Conservation (phyloP, 2,888 invertebrate species). For the Hylaea fasciaria region DNA sequence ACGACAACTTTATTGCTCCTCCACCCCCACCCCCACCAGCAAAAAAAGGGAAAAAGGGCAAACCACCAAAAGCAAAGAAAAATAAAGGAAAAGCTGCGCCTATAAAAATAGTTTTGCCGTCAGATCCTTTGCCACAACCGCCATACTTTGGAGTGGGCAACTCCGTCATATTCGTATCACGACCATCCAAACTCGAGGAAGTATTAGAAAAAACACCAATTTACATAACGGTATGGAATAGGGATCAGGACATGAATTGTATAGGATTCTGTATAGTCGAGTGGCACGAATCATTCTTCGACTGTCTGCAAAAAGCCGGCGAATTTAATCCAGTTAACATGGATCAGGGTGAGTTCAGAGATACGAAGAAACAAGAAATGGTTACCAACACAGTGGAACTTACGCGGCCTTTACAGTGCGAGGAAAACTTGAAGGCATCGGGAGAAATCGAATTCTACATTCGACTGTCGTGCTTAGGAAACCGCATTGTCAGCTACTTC, state of each 20-base stretch:
- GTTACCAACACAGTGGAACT: slow-evolving; percentile 73
- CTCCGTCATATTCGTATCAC: slow-evolving; percentile 72
- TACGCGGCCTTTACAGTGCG: slow-evolving; percentile 68
- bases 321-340: slow-evolving; percentile 72
- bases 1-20: slow-evolving; percentile 77
- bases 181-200: slow-evolving; percentile 74
- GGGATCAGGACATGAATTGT: slow-evolving; percentile 74
- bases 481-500: slow-evolving; percentile 70
- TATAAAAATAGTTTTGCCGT: slow-evolving; percentile 65
- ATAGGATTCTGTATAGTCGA: slow-evolving; percentile 69
- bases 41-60: slow-evolving; percentile 57
- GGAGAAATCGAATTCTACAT: slow-evolving; percentile 76
- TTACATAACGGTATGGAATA: slow-evolving; percentile 77
- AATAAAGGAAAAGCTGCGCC: slow-evolving; percentile 52
- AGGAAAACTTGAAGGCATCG: slow-evolving; percentile 75
- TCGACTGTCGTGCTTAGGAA: slow-evolving; percentile 73
- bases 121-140: slow-evolving; percentile 77
- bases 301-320: slow-evolving; percentile 63
- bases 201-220: slow-evolving; percentile 71
- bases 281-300: slow-evolving; percentile 75
- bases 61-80: slow-evolving; percentile 43
- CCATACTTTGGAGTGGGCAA: slow-evolving; percentile 80
- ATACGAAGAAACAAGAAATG: slow-evolving; percentile 68
- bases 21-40: slow-evolving; percentile 71
- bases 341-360: slow-evolving; percentile 73